Evolutionary conservation across 2,113 vertebrate genomes (phyloP), one percentile per base, ranked within the genome.

Genomic region (Uropsilus gracilis): DNA sequence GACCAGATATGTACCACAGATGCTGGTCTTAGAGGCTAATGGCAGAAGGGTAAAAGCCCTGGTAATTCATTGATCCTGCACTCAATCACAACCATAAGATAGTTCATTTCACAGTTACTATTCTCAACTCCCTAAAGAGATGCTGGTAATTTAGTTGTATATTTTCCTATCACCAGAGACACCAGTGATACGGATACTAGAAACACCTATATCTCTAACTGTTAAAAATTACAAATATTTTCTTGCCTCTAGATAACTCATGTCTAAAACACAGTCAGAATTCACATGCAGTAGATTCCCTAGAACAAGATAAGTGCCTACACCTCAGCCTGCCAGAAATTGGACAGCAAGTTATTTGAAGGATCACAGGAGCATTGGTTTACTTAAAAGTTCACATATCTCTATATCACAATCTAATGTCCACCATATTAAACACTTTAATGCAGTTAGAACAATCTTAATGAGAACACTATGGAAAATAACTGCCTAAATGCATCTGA

Each of bases 311-410:
- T 7, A 66, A 32, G 8, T 3, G 9, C n/a, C 17, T 16, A 73
- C 5, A 42, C 7, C 16, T 26, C 4, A 44, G n/a, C 55, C 48
- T 73, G 6, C 26, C 20, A 63, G 73, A n/a, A 3, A 81, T 42
- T 44, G 44, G 37, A 91, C 1, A 77, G 69, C 37, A 61, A 91
- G 1, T 3, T 46, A 90, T 37, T 2, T 73, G 44, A 95, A 92
- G 32, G 12, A 84, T 80, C 89, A 37, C 20, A 37, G 53, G 6
- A 4, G 8, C 32, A 30, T 12, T 44, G 64, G 18, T 0, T 32
- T 9, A 91, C 30, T 91, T n/a, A 90, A 96, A 82, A n/a, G 83
- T 17, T n/a, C n/a, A n/a, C n/a, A n/a, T n/a, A n/a, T n/a, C 44
- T 93, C 9, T 69, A 10, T 96, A 57, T 17, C 55, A 26, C 0